Conservation (phyloP, 2,888 invertebrate genomes). For the Drosophila fulvimacula region DNA sequence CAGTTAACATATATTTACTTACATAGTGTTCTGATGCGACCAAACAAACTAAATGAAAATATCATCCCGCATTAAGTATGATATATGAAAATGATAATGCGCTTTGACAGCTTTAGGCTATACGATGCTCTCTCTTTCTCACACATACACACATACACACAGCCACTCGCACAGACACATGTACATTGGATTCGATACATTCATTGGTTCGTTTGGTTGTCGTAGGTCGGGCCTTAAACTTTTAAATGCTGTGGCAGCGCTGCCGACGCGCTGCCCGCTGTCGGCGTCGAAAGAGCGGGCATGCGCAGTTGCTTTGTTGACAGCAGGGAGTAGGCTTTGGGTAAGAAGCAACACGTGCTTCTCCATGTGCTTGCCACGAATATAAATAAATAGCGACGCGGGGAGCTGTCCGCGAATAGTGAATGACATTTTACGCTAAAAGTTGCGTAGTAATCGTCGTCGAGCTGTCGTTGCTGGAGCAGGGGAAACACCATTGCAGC, state of each 20-base stretch:
- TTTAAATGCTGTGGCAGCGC: constrained; percentile 30
- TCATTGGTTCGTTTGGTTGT: constrained; percentile 55
- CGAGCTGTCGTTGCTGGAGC: neutral
- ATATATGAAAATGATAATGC: constrained; percentile 74
- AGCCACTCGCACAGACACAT: constrained; percentile 1
- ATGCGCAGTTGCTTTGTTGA: constrained; percentile 55
- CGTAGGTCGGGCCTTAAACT: constrained; percentile 71
- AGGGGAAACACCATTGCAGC: constrained; percentile 13
- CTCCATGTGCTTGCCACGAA: constrained; percentile 31
- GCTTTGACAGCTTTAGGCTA: constrained; percentile 66
- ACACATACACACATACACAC: neutral
- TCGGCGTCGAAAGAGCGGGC: constrained; percentile 60
- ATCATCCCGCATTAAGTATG: constrained; percentile 73
- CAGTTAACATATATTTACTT: constrained; percentile 10
- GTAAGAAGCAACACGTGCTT: constrained; percentile 72
- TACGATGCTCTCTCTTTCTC: constrained; percentile 13
- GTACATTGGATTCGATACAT: constrained; percentile 44
- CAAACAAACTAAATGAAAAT: constrained; percentile 60
- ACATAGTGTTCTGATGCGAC: constrained; percentile 13
- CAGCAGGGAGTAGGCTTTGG: constrained; percentile 27
- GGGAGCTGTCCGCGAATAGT: constrained; percentile 49
- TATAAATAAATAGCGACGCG: constrained; percentile 59
- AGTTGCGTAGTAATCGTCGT: constrained; percentile 55
- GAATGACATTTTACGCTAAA: constrained; percentile 72
- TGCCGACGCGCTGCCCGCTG: constrained; percentile 22